phyloP scores from a whole-genome alignment of 2,113 vertebrate species.

The Corythoichthys haematopterus region DNA sequence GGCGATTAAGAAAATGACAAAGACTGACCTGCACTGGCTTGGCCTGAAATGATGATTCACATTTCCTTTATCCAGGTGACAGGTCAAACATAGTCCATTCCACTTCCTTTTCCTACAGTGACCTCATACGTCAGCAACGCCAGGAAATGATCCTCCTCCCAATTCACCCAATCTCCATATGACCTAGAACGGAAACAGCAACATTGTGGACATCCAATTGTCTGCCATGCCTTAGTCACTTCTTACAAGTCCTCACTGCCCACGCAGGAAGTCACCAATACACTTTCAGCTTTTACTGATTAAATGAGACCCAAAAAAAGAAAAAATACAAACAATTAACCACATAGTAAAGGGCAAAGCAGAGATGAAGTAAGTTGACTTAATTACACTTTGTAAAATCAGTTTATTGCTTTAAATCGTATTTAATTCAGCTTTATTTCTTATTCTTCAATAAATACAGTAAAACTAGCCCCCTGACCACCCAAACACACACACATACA shows the following conservation, averaged over 20 bases:
- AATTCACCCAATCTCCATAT: neutral
- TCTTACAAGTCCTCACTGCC: neutral
- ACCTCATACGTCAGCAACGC: conserved; percentile 30
- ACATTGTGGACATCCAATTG: conserved; percentile 7
- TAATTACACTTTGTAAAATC: no score
- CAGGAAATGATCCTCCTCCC: conserved; percentile 12
- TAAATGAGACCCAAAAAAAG: no score
- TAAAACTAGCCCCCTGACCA: no score
- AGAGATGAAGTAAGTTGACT: no score
- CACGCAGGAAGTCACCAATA: no score
- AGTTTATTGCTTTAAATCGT: no score
- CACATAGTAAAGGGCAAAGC: no score
- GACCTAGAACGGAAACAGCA: conserved; percentile 28
- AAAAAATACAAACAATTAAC: no score
- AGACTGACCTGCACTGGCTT: conserved; percentile 24
- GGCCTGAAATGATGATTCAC: conserved; percentile 11
- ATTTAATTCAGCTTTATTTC: no score
- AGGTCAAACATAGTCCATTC: conserved; percentile 32
- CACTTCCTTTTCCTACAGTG: conserved; percentile 41
- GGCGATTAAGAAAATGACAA: neutral
- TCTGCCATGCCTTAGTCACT: neutral
- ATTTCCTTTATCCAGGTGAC: conserved; percentile 38
- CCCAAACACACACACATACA: no score
- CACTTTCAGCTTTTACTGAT: no score
- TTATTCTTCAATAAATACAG: no score